Base-by-base conservation (phyloP, 2,797 vertebrate genomes). In the Phyllotis vaccarum region DNA sequence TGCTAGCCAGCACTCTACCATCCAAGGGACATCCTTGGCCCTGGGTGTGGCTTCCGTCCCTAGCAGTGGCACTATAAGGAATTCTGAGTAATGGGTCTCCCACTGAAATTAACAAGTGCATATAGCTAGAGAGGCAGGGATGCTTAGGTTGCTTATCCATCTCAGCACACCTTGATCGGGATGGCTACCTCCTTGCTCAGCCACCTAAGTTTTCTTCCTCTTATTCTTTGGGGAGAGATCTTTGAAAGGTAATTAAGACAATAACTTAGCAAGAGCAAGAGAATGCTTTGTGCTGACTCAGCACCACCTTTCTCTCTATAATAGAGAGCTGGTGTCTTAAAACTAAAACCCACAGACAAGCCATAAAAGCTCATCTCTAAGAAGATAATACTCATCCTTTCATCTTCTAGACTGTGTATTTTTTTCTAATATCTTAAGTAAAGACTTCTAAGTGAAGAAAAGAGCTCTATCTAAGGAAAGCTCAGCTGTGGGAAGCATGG, bases 231-330 rank as follows among this genome's bases (percentile, higher is more conserved):
- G 85, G 64, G 66, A 75, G 75, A 52, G 31, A 75, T 37, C 78
- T 97, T 96, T 86, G 43, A 88, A 95, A 83, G 46, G 78, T 85
- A 90, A 34, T 70, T 91, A 79, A 34, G 19, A 86, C 85, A 93
- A 70, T 66, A 52, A 86, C 52, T 82, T 74, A 86, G 58, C 1
- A 0, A 94, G 43, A 86, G 87, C 66, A 68, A 40, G 64, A 92
- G 60, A 94, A 91, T 46, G 8, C 52, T 49, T 58, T 74, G 37
- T 34, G 94, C 37, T 17, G 70, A 70, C 70, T 60, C n/a, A 31
- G 62, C 58, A 68, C 64, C 76, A 87, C 78, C 52, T 49, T n/a
- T 13, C 12, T 78, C 31, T 72, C 54, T 70, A 86, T 2, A 81
- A 86, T 2, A 81, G 58, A 72, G 91, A 90, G 49, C 24, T 76